Base-by-base conservation (phyloP, 1,140 invertebrate genomes). In the Drosophila pandora region DNA sequence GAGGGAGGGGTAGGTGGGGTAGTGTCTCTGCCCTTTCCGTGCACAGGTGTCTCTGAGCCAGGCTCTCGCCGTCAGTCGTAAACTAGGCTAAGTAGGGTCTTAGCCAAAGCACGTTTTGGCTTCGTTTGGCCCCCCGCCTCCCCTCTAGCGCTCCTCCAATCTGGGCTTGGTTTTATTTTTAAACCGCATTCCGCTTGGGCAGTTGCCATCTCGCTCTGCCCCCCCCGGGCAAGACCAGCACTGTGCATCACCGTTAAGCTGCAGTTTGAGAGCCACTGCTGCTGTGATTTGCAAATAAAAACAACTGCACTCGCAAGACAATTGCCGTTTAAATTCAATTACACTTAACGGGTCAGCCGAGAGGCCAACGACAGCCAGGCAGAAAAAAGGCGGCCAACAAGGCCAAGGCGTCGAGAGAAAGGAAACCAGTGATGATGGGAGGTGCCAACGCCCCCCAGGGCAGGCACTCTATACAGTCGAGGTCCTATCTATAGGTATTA, bases 31-130 rank as follows among this genome's bases (percentile, higher is more conserved):
- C 41, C 22, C n/a, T 25, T 23, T n/a, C 17, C 1, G 52, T 10
- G 55, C 61, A 81, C 81, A 85, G 82, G 82, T 83, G 79, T 70
- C 50, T 48, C 32, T 68, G 50, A 85, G 65, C 48, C 68, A 45
- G 82, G 52, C 81, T 80, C 63, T 62, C 47, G 25, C 7, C 28
- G 30, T 59, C 39, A n/a, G 56, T 68, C 56, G 70, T 87, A 79
- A 87, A 87, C 83, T 87, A 82, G 82, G 82, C 82, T 87, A 87
- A 87, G 79, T 87, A 87, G 82, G 83, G 75, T 83, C 82, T 87
- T 62, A 79, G 83, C 71, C 82, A 82, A 88, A 87, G 82, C 82
- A 87, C 82, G 82, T 87, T 88, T 87, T 79, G 70, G 73, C 52
- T 73, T 72, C 58, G 41, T 21, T 13, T 17, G 9, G 5, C 61